Percentiles rank a stretch among this genome's conserved stretches.
Evolutionary conservation across 1,140 invertebrate genomes (phyloP).

Genomic region (Brachionus koreanus): DNA sequence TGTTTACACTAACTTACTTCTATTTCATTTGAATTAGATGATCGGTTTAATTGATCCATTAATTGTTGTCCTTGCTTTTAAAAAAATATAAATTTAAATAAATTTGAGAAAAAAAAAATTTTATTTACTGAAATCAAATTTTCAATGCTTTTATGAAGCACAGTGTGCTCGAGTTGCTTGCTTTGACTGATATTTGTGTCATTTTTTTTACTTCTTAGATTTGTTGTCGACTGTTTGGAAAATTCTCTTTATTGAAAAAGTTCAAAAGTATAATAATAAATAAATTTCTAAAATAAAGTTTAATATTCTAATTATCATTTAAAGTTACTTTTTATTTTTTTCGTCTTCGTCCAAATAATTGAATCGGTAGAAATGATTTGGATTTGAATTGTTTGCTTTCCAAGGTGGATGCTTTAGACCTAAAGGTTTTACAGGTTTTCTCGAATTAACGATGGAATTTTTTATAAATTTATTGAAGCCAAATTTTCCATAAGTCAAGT

Average conservation of each 20-base stretch:
- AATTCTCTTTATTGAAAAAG: not conserved
- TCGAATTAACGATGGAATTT: not conserved
- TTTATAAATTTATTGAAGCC: constrained; percentile 41
- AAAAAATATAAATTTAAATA: not conserved
- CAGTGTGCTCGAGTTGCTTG: not conserved
- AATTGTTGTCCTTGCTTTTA: constrained; percentile 14
- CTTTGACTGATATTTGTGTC: not conserved
- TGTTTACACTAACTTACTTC: not conserved
- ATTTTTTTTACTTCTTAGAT: not conserved
- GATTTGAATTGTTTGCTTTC: constrained; percentile 42
- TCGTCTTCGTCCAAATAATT: constrained; percentile 36
- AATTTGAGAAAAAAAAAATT: not conserved
- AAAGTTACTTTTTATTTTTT: not conserved
- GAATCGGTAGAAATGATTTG: constrained; percentile 32
- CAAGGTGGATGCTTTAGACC: constrained; percentile 31
- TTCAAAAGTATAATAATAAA: not conserved
- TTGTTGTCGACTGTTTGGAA: not conserved
- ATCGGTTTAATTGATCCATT: constrained; percentile 14
- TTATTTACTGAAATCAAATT: constrained; percentile 24
- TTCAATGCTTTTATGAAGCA: constrained; percentile 26
- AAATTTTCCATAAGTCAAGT: constrained; percentile 35
- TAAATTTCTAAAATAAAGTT: not conserved
- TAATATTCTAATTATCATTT: not conserved
- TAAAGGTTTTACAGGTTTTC: not conserved
- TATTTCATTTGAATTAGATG: not conserved